phyloP scores from a whole-genome alignment of 2,113 vertebrate species.

The Zeus faber region DNA sequence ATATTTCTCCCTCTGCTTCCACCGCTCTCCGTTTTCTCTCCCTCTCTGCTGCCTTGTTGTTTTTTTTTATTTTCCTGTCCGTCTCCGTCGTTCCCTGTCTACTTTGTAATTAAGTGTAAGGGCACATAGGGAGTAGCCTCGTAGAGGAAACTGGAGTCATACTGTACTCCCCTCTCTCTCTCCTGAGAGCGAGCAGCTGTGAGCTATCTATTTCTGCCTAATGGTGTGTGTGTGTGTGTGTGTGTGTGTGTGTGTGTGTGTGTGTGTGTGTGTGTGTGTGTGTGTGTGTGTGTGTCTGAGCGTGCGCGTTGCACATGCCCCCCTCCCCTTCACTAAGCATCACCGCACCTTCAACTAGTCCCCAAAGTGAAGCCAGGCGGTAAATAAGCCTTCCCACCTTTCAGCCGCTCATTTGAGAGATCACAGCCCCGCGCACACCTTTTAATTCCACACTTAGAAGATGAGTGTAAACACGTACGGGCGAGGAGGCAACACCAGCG shows the following conservation, averaged over 20 bases:
- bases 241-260: slow-evolving; percentile 10
- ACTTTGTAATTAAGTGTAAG: slow-evolving; percentile 39
- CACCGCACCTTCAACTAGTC: slow-evolving; percentile 56
- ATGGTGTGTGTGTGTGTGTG: slow-evolving; percentile 23
- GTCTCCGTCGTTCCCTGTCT: neutral
- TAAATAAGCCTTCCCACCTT: slow-evolving; percentile 38
- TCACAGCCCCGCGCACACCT: slow-evolving; percentile 27
- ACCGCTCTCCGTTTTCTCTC: neutral
- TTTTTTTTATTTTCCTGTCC: too few species aligned
- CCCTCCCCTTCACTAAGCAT: too few species aligned
- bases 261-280: slow-evolving; percentile 1
- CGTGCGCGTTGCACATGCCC: slow-evolving; percentile 13
- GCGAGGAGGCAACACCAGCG: slow-evolving; percentile 1
- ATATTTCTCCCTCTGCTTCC: neutral
- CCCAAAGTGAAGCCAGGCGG: slow-evolving; percentile 22
- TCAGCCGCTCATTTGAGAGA: slow-evolving; percentile 36
- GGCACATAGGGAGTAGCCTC: slow-evolving; percentile 29
- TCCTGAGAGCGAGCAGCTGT: slow-evolving; percentile 59
- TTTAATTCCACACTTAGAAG: slow-evolving; percentile 38
- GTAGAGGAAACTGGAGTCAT: slow-evolving; percentile 21
- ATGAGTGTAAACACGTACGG: slow-evolving; percentile 27
- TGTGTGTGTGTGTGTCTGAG: neutral
- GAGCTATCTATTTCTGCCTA: slow-evolving; percentile 54
- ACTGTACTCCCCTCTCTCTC: slow-evolving; percentile 29
- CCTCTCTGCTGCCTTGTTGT: neutral